Evolutionary conservation across 2,113 vertebrate species (phyloP).

Genomic region (Ophiodon elongatus): DNA sequence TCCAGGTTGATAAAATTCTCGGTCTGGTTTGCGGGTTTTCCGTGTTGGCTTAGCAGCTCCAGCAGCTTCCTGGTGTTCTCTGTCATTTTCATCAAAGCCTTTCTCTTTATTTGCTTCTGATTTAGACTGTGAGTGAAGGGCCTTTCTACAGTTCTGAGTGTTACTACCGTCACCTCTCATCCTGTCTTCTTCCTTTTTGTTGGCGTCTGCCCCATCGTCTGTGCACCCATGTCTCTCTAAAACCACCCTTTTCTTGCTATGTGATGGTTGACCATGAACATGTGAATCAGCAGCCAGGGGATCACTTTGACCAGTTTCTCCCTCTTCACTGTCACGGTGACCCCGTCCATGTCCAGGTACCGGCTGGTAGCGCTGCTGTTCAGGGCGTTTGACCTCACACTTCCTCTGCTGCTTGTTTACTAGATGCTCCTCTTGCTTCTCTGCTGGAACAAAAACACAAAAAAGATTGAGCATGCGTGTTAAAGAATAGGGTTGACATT

Average conservation of each 20-base stretch:
- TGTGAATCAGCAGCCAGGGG: constrained; percentile 20
- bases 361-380: constrained; percentile 91
- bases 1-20: constrained; percentile 95
- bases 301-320: constrained; percentile 57
- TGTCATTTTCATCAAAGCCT: constrained; percentile 32
- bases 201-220: background rate
- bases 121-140: constrained; percentile 29
- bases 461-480: background rate
- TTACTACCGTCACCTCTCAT: constrained; percentile 59
- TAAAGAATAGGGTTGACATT: background rate
- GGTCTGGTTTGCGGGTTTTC: constrained; percentile 92
- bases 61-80: constrained; percentile 49
- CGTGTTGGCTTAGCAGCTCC: constrained; percentile 80
- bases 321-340: constrained; percentile 76
- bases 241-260: constrained; percentile 30
- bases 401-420: constrained; percentile 78
- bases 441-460: constrained; percentile 49
- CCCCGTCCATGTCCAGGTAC: constrained; percentile 83
- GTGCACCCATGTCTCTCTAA: constrained; percentile 27
- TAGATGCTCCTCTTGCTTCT: constrained; percentile 72
- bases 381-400: constrained; percentile 89
- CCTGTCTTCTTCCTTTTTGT: constrained; percentile 35
- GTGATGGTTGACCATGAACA: constrained; percentile 22
- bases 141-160: constrained; percentile 48
- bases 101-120: constrained; percentile 47